Conservation (phyloP, 2,797 vertebrate genomes). For the Carcharodon carcharias region DNA sequence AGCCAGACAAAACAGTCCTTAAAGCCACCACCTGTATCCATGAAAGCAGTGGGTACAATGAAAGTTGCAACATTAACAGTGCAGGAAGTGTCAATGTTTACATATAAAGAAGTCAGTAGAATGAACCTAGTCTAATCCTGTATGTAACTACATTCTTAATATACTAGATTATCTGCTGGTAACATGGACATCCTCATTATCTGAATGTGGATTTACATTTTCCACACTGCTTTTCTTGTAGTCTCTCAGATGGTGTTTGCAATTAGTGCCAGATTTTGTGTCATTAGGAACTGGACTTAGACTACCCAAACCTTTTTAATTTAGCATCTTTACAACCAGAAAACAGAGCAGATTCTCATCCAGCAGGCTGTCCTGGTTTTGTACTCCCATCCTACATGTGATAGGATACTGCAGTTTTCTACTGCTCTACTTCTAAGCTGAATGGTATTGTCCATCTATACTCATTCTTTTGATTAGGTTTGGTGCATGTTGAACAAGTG, state of each 20-base stretch:
- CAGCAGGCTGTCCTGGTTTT: neutral
- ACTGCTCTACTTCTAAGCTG: neutral
- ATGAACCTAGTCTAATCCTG: neutral
- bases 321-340: neutral
- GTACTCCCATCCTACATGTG: neutral
- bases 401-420: neutral
- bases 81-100: neutral
- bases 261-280: neutral
- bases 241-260: neutral
- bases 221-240: neutral
- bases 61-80: neutral
- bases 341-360: neutral
- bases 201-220: neutral
- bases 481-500: neutral
- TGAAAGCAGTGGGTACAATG: neutral
- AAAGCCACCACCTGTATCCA: neutral
- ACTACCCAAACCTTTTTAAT: neutral
- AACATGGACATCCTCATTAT: neutral
- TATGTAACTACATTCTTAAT: neutral
- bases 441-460: neutral
- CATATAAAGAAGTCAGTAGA: neutral
- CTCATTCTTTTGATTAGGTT: neutral
- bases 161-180: neutral
- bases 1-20: neutral
- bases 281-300: neutral